Evolutionary conservation across 2,797 vertebrate species (phyloP).

Genomic region (Bradypus variegatus): DNA sequence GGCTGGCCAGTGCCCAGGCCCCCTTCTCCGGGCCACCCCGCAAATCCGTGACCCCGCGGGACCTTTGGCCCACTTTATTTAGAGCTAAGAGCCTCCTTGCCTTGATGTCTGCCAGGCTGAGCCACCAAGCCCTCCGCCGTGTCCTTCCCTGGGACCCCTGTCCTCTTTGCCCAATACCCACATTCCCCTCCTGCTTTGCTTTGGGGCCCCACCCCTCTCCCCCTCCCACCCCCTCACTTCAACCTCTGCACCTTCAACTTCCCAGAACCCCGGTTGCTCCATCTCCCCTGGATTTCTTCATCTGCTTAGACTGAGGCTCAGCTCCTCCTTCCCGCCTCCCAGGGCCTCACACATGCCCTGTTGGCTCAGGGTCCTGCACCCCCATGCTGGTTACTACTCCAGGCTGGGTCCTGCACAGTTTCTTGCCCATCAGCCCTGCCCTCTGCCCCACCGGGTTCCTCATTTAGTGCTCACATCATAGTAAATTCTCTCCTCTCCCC

Average conservation of each 20-base stretch:
- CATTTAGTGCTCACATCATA: not conserved
- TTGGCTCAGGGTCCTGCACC: too few species aligned
- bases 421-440: not conserved
- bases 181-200: not conserved
- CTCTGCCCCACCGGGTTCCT: not conserved
- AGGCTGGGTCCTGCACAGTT: not conserved
- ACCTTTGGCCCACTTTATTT: not conserved
- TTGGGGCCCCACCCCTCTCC: not conserved
- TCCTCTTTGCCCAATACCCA: not conserved
- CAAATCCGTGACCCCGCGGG: too few species aligned
- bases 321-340: too few species aligned
- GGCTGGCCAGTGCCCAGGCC: not conserved
- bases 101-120: not conserved
- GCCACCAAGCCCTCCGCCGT: not conserved
- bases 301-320: not conserved
- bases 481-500: not conserved
- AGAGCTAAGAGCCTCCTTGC: not conserved
- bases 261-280: not conserved
- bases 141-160: not conserved
- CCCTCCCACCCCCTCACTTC: too few species aligned
- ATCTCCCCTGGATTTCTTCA: not conserved
- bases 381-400: not conserved
- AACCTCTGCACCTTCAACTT: not conserved
- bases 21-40: rapidly evolving
- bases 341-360: too few species aligned